Evolutionary conservation across 1,140 invertebrate genomes (phyloP), one percentile per base, ranked within the genome.

Genomic region (Teleopsis dalmanni): DNA sequence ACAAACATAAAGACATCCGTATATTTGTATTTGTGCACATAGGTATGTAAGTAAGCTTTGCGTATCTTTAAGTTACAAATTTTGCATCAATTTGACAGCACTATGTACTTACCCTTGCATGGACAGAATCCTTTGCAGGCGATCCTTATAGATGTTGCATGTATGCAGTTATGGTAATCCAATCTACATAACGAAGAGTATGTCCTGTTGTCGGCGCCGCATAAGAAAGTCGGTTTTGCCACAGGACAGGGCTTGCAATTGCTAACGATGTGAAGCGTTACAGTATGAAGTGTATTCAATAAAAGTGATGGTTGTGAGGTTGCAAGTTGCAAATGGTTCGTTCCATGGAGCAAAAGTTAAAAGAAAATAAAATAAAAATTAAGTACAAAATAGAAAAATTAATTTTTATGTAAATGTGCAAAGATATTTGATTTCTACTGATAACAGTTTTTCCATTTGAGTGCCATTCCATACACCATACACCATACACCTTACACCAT

Each of bases 101-200:
- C 3, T 11, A 5, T 47, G 11, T 36, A 38, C 60, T 65, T 60
- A 69, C 66, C 66, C 60, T 87, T 87, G 72, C 89, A 92, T 3
- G 89, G 89, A 62, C 90, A 93, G 72, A 92, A 92, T 71, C 88
- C 89, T 75, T 86, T 88, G 73, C 90, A 93, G 19, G 77, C 76
- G 14, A 90, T 81, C 58, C 78, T 80, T 59, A 93, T 81, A 53
- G 77, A 76, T 25, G 83, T 82, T 38, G 73, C 72, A 72, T 91
- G 87, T 70, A 93, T 86, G 73, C 91, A 94, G 74, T 93, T 94
- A 76, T 91, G 88, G 72, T 91, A 91, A 72, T 91, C 85, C 56
- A 94, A 76, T 54, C 88, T 80, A 71, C 89, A 93, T 43, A 87
- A 76, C 44, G 89, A 92, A 65, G 88, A 91, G 75, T 93, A 93